Evolutionary conservation across 2,888 invertebrate species (phyloP).

Genomic region (Xestia sexstrigata): DNA sequence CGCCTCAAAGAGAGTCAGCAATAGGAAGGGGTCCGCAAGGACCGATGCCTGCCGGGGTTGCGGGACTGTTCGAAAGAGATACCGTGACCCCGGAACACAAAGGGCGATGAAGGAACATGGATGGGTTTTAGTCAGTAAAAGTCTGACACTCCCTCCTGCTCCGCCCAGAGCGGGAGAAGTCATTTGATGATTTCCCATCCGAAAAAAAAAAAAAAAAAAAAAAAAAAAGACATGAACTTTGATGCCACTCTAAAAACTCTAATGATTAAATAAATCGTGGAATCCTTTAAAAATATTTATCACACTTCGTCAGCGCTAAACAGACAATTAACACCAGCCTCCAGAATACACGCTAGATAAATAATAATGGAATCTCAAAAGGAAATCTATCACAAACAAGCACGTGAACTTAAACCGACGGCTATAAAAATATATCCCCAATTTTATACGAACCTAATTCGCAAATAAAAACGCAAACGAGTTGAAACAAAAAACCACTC

Average conservation of each 20-base stretch:
- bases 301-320: not conserved
- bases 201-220: no score
- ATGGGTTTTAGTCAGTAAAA: no score
- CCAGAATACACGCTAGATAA: not conserved
- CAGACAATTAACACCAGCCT: constrained; percentile 7
- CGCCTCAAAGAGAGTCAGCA: no score
- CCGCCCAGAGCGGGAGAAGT: no score
- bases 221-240: not conserved
- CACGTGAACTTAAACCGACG: constrained; percentile 7
- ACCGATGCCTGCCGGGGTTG: no score
- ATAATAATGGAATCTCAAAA: no score
- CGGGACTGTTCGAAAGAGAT: no score
- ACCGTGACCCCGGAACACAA: no score
- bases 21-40: no score
- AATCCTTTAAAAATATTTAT: not conserved
- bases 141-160: no score
- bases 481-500: constrained; percentile 59
- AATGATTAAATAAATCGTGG: not conserved
- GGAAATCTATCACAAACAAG: constrained; percentile 29
- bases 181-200: no score
- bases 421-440: constrained; percentile 42
- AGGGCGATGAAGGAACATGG: no score
- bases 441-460: constrained; percentile 58
- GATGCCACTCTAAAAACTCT: not conserved
- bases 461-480: constrained; percentile 60